phyloP scores from a whole-genome alignment of 2,113 vertebrate species.

The Eulacestoma nigropectus region DNA sequence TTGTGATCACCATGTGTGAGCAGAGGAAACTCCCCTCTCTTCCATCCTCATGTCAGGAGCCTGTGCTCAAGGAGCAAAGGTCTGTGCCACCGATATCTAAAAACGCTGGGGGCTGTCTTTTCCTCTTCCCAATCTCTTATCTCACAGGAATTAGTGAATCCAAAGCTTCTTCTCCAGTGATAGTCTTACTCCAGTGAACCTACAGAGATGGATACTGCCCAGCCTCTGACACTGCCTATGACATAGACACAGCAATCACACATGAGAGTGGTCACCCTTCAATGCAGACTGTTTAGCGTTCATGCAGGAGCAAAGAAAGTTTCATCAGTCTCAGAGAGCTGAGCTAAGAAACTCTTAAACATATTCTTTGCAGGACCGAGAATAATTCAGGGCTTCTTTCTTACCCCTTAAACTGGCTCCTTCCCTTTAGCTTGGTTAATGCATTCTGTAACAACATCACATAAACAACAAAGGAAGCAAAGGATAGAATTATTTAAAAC shows the following conservation, averaged over 20 bases:
- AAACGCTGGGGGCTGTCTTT: not conserved
- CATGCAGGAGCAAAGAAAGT: not conserved
- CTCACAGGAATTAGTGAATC: not conserved
- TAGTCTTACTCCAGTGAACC: not conserved
- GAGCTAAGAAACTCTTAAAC: not conserved
- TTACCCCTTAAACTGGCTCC: not conserved
- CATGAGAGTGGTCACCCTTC: not conserved
- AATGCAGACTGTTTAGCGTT: accelerated
- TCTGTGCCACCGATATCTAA: not conserved
- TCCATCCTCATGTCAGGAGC: not conserved
- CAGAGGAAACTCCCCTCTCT: conserved; percentile 33
- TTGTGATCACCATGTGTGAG: conserved; percentile 31
- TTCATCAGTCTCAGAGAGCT: not conserved
- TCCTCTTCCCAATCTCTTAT: not conserved
- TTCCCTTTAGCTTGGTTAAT: not conserved
- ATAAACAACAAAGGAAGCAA: not conserved
- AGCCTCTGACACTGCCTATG: not conserved
- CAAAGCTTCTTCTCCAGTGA: not conserved
- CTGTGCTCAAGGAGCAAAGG: not conserved
- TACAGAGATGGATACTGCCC: not conserved
- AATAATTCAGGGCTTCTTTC: not conserved
- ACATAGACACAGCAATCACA: accelerated
- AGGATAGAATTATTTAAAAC: not conserved
- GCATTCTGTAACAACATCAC: not conserved
- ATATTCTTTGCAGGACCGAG: not conserved